These are phyloP conservation scores for Onthophagus taurus DNA, from an alignment of 1,140 invertebrate genomes.

Conservation along the genomic window DNA sequence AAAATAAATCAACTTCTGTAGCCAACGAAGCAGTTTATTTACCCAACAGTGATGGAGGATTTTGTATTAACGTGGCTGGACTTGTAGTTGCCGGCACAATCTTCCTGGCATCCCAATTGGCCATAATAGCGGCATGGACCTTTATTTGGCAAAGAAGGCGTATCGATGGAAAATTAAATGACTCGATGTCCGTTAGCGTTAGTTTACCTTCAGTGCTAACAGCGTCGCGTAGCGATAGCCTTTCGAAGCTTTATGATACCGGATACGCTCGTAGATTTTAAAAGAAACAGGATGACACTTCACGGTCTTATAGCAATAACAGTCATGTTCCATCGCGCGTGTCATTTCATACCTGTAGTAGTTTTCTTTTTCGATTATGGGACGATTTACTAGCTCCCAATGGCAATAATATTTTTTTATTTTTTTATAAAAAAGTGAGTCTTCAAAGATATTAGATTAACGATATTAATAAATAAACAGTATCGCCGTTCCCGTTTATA, in stretches of 20 bases:
- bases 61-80: conserved; percentile 68
- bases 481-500: no score
- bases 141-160: conserved; percentile 72
- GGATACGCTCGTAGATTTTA: conserved; percentile 69
- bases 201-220: conserved; percentile 44
- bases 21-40: conserved; percentile 41
- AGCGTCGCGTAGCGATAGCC: conserved; percentile 57
- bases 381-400: no score
- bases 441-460: no score
- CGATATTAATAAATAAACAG: no score
- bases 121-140: conserved; percentile 72
- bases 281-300: no score
- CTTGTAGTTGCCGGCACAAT: conserved; percentile 71
- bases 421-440: no score
- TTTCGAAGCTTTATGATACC: conserved; percentile 79
- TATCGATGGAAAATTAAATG: conserved; percentile 44
- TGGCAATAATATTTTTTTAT: no score
- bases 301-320: no score
- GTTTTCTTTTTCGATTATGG: no score
- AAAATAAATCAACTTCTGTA: conserved; percentile 35
- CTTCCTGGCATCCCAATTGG: conserved; percentile 72
- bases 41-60: conserved; percentile 37
- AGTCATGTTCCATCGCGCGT: no score
- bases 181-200: conserved; percentile 44
- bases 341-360: no score